Evolutionary conservation across 2,797 vertebrate species (phyloP).

Genomic region (Chrosomus eos): DNA sequence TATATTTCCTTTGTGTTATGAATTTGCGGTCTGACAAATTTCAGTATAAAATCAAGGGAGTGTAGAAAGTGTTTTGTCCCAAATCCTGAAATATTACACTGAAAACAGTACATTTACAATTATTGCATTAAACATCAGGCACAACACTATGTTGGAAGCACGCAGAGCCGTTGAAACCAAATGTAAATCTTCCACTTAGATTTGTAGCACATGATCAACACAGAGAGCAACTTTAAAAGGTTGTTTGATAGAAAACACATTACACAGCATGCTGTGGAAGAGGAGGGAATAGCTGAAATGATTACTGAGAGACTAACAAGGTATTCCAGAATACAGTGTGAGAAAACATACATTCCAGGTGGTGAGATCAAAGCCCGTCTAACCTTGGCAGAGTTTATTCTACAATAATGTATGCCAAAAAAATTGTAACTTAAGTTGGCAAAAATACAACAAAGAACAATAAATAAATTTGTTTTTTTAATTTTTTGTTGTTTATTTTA

Average conservation of each 20-base stretch:
- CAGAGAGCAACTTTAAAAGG: constrained; percentile 21
- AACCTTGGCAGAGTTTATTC: background rate
- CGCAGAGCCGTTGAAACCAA: background rate
- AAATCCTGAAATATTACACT: background rate
- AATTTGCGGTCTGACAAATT: background rate
- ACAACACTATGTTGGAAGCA: background rate
- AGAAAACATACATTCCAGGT: background rate
- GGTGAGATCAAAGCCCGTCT: background rate
- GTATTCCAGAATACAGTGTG: background rate
- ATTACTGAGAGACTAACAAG: background rate
- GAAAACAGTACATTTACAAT: background rate
- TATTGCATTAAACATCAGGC: background rate
- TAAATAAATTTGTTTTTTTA: too few relatives aligned
- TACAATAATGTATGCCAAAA: background rate
- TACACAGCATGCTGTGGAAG: background rate
- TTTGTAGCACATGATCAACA: background rate
- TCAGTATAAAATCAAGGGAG: background rate
- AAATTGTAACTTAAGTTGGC: background rate
- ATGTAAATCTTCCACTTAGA: background rate
- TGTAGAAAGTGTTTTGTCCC: background rate
- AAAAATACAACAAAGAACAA: constrained; percentile 9
- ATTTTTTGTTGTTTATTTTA: too few relatives aligned
- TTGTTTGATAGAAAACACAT: constrained; percentile 15
- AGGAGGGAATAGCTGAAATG: background rate
- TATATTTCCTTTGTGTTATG: background rate